Conservation (phyloP, 2,113 vertebrate genomes). For the Loxodonta africana region DNA sequence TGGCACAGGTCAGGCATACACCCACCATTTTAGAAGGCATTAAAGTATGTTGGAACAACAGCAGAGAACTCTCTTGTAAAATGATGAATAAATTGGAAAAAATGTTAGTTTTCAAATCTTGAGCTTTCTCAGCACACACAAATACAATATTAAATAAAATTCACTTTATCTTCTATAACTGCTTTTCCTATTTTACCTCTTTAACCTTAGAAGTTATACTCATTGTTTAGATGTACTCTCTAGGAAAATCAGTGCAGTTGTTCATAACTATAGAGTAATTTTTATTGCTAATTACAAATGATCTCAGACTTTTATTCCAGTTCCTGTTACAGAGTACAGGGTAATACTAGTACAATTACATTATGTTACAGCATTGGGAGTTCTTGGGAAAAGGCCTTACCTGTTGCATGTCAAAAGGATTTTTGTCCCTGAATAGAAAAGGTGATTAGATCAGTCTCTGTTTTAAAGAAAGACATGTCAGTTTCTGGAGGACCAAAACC, state of each 20-base stretch:
- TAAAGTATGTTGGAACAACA: not conserved
- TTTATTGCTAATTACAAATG: constrained; percentile 17
- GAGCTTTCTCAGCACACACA: not conserved
- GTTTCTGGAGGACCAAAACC: not conserved
- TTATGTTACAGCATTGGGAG: not conserved
- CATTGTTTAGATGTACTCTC: not conserved
- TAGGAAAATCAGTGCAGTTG: not conserved
- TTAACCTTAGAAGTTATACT: not conserved
- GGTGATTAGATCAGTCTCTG: not conserved
- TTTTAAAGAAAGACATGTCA: not conserved
- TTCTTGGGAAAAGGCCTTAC: constrained; percentile 30
- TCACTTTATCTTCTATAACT: not conserved
- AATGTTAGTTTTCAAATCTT: not conserved
- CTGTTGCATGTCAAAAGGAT: not conserved
- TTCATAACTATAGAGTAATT: not conserved
- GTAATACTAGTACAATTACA: not conserved
- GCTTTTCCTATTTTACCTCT: not conserved
- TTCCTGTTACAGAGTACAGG: constrained; percentile 18
- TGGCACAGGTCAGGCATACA: too few species aligned
- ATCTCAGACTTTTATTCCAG: not conserved
- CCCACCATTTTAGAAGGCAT: not conserved
- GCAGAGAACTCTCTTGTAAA: not conserved
- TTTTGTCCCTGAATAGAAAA: not conserved
- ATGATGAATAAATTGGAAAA: not conserved
- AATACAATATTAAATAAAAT: not conserved